A percentile compares a stretch with the other conserved stretches of the same genome.
These are phyloP conservation scores for Danio jaintianensis DNA, from an alignment of 2,797 vertebrate genomes.

Conservation along the genomic window DNA sequence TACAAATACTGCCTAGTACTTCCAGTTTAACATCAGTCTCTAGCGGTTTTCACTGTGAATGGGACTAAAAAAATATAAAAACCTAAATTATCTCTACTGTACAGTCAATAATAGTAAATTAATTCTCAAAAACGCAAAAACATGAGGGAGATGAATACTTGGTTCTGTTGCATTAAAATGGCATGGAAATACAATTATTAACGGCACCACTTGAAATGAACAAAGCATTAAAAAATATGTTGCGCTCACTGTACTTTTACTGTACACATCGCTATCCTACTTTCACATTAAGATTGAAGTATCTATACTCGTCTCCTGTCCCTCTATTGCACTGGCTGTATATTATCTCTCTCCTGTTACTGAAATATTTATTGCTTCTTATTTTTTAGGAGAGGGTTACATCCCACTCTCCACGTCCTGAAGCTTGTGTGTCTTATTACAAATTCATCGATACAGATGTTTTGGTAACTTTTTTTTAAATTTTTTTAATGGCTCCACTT, in stretches of 20 bases:
- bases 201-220: constrained; percentile 71
- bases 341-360: constrained; percentile 72
- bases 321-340: constrained; percentile 72
- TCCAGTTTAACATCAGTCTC: constrained; percentile 74
- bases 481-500: constrained; percentile 38
- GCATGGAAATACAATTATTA: constrained; percentile 67
- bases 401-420: constrained; percentile 39
- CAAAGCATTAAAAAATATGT: constrained; percentile 55
- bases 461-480: constrained; percentile 33
- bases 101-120: constrained; percentile 64
- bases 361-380: constrained; percentile 87
- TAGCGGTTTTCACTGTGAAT: constrained; percentile 69
- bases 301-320: constrained; percentile 67
- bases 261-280: constrained; percentile 73
- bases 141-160: constrained; percentile 57
- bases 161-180: constrained; percentile 57
- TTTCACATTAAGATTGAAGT: constrained; percentile 71
- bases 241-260: constrained; percentile 70
- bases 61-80: constrained; percentile 67
- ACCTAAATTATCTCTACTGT: constrained; percentile 62
- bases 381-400: constrained; percentile 67
- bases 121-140: constrained; percentile 71
- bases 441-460: constrained; percentile 17
- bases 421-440: background rate
- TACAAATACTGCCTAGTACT: constrained; percentile 68